These are phyloP conservation scores for Megastigmus dorsalis DNA, from an alignment of 2,888 invertebrate genomes.

Conservation along the genomic window DNA sequence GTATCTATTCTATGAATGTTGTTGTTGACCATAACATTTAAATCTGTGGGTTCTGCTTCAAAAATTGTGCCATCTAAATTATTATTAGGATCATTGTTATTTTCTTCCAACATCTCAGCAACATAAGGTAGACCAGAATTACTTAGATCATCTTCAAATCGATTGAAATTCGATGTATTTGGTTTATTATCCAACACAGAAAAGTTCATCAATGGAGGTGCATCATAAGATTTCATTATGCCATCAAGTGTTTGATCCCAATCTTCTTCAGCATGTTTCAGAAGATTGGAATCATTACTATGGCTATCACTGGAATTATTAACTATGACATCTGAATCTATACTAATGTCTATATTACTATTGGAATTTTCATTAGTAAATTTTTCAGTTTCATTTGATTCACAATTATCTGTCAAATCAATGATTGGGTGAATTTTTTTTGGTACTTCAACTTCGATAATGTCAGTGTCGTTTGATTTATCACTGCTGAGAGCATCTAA, in stretches of 20 bases:
- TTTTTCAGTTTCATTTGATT: slow-evolving; percentile 18
- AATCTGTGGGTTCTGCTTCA: slow-evolving; percentile 13
- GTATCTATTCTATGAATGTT: background rate
- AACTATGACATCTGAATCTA: slow-evolving; percentile 1
- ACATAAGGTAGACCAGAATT: slow-evolving; percentile 13
- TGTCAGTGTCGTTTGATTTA: slow-evolving; percentile 39
- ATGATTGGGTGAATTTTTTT: slow-evolving; percentile 39
- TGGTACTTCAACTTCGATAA: slow-evolving; percentile 45
- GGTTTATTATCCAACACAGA: background rate
- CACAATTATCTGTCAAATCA: slow-evolving; percentile 48
- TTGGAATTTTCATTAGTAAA: background rate
- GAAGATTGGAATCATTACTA: slow-evolving; percentile 49
- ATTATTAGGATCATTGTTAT: slow-evolving; percentile 66
- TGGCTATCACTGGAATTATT: background rate
- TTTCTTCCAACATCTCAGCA: slow-evolving; percentile 61
- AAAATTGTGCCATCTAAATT: slow-evolving; percentile 58
- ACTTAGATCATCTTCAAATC: background rate
- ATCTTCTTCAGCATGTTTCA: slow-evolving; percentile 21
- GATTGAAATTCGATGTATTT: background rate
- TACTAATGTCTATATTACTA: background rate
- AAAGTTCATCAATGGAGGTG: slow-evolving; percentile 9
- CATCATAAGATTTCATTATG: background rate
- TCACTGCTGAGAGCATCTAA: slow-evolving; percentile 15
- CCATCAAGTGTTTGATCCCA: background rate
- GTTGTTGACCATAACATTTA: background rate